Evolutionary conservation across 2,888 invertebrate genomes (phyloP), one percentile per base, ranked within the genome.

Genomic region (Hedychridium roseum): DNA sequence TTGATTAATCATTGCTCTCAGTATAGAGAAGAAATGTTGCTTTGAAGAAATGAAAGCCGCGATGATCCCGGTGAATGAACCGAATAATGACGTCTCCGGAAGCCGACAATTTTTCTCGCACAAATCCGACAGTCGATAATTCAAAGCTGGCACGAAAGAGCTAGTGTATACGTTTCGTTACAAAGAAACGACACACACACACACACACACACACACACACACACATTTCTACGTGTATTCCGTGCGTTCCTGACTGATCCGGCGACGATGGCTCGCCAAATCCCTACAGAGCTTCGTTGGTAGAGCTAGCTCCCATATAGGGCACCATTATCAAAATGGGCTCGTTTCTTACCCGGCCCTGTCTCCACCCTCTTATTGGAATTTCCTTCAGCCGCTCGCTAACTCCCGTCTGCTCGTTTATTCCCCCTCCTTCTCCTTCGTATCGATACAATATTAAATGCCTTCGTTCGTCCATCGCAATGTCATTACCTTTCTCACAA

Each of bases 271-370:
- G 70, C 63, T 62, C 63, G 47, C 70, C 68, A 76, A 76, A 78
- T 78, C 77, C 76, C 71, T 54, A 61, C 66, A 70, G 71, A 75
- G 72, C 70, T 67, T 69, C 50, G 46, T 63, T 62, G 68, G 59
- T 64, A 68, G 57, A 66, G 60, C 66, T 70, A 65, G 66, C 70
- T 66, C 65, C 61, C 65, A 64, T 69, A 65, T 70, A 70, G 64
- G 58, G 60, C 64, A 57, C 74, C 71, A 76, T 76, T 76, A 76
- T 75, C 75, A 73, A 73, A 76, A 76, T 76, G 73, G 73, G 67
- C 68, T 74, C 66, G 66, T 73, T 76, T 74, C 68, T 69, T 71
- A 69, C 58, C 57, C 57, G 30, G 54, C 40, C 57, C 55, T 66
- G 63, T 66, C 59, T 54, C 64, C 65, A 59, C 62, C 65, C 63